Evolutionary conservation across 2,888 invertebrate genomes (phyloP).

Genomic region (Lymantria dispar): DNA sequence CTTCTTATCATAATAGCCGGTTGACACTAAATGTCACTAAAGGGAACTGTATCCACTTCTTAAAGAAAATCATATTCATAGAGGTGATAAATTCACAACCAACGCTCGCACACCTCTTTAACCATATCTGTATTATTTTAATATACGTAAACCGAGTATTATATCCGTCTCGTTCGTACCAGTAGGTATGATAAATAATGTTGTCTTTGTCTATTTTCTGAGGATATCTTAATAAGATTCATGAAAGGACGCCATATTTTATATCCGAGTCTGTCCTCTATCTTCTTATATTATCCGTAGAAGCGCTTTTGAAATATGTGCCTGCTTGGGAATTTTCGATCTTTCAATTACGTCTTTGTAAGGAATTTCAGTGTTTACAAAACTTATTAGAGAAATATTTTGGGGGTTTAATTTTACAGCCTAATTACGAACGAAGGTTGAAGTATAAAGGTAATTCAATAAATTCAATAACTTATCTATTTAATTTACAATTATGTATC

Average conservation of each 20-base stretch:
- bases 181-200: slow-evolving; percentile 31
- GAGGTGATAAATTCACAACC: slow-evolving; percentile 71
- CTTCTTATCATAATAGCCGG: slow-evolving; percentile 39
- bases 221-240: slow-evolving; percentile 92
- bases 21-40: slow-evolving; percentile 63
- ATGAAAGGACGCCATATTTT: slow-evolving; percentile 92
- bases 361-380: slow-evolving; percentile 56
- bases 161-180: slow-evolving; percentile 40
- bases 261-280: slow-evolving; percentile 86
- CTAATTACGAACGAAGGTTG: neutral
- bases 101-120: slow-evolving; percentile 72
- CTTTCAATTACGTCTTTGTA: slow-evolving; percentile 79
- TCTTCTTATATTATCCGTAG: slow-evolving; percentile 82
- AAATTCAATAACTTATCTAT: too few relatives aligned
- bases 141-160: slow-evolving; percentile 74
- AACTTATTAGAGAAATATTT: slow-evolving; percentile 11
- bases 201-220: slow-evolving; percentile 77
- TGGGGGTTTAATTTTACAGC: neutral
- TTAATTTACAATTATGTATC: too few relatives aligned
- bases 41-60: slow-evolving; percentile 68
- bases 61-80: slow-evolving; percentile 81
- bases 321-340: slow-evolving; percentile 79
- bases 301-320: slow-evolving; percentile 79
- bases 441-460: too few relatives aligned
- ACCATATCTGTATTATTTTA: slow-evolving; percentile 78